These are phyloP conservation scores for Paraescarpia echinospica DNA, from an alignment of 1,140 invertebrate genomes.

Conservation along the genomic window DNA sequence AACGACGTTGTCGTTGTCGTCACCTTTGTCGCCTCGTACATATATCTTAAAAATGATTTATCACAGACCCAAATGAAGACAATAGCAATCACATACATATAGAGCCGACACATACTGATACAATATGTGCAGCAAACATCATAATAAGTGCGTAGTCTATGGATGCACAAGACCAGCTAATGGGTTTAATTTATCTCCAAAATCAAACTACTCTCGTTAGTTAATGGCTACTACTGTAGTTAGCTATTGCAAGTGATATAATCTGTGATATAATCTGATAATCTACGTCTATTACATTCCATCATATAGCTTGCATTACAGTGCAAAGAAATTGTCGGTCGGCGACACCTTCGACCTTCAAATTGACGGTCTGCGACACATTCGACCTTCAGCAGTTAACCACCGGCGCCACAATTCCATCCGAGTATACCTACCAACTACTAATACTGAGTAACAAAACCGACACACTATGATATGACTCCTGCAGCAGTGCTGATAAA, in stretches of 20 bases:
- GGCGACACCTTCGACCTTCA: not conserved
- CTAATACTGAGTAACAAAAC: constrained; percentile 1
- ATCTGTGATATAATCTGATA: not conserved
- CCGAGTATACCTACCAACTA: not conserved
- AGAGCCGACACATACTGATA: not conserved
- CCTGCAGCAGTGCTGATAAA: not conserved
- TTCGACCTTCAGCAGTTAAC: not conserved
- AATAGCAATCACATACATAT: constrained; percentile 1
- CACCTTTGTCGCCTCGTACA: not conserved
- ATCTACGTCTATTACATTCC: not conserved
- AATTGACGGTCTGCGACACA: not conserved
- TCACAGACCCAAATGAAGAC: not conserved
- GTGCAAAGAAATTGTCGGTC: not conserved
- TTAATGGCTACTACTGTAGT: not conserved
- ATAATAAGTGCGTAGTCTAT: not conserved
- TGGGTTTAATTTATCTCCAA: not conserved
- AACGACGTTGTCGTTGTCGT: not conserved
- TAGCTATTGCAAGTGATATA: not conserved
- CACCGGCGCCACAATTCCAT: not conserved
- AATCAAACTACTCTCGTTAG: not conserved
- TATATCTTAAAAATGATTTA: not conserved
- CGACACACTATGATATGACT: constrained; percentile 1
- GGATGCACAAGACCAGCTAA: not conserved
- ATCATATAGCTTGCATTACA: not conserved
- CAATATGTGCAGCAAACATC: not conserved